phyloP scores from a whole-genome alignment of 2,888 invertebrate species.

The Caenorhabditis sinica region DNA sequence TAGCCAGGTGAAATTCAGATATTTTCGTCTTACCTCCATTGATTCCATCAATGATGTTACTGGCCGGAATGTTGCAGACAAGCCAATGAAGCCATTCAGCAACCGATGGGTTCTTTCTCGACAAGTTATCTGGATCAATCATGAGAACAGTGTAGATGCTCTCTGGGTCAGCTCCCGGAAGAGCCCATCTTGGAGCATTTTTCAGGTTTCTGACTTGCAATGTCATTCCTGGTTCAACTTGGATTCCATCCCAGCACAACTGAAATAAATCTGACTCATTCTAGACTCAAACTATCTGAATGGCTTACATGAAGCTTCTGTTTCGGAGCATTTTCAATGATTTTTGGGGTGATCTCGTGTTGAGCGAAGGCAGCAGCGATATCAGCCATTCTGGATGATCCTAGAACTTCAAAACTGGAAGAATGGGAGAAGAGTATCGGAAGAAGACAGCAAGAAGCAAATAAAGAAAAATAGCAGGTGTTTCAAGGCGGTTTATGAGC shows the following conservation, averaged over 20 bases:
- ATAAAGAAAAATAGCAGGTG: slow-evolving; percentile 50
- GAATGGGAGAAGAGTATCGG: not conserved
- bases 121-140: slow-evolving; percentile 84
- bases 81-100: slow-evolving; percentile 84
- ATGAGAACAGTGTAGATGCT: slow-evolving; percentile 82
- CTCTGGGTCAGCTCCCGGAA: slow-evolving; percentile 81
- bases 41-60: slow-evolving; percentile 83
- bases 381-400: slow-evolving; percentile 73
- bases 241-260: slow-evolving; percentile 83
- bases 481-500: slow-evolving; percentile 58
- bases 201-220: slow-evolving; percentile 79
- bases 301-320: slow-evolving; percentile 71
- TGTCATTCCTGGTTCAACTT: slow-evolving; percentile 81
- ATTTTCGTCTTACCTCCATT: slow-evolving; percentile 77
- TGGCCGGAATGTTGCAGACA: slow-evolving; percentile 83
- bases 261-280: slow-evolving; percentile 65
- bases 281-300: not conserved
- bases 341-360: slow-evolving; percentile 82
- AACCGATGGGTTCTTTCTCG: slow-evolving; percentile 83
- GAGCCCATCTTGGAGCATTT: slow-evolving; percentile 81
- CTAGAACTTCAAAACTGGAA: not conserved
- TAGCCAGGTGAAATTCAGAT: slow-evolving; percentile 3
- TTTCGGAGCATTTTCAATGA: slow-evolving; percentile 81
- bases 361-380: slow-evolving; percentile 78
- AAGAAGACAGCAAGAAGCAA: slow-evolving; percentile 19